Evolutionary conservation across 2,888 invertebrate species (phyloP), one percentile per base, ranked within the genome.

Genomic region (Ctenicera cuprea): DNA sequence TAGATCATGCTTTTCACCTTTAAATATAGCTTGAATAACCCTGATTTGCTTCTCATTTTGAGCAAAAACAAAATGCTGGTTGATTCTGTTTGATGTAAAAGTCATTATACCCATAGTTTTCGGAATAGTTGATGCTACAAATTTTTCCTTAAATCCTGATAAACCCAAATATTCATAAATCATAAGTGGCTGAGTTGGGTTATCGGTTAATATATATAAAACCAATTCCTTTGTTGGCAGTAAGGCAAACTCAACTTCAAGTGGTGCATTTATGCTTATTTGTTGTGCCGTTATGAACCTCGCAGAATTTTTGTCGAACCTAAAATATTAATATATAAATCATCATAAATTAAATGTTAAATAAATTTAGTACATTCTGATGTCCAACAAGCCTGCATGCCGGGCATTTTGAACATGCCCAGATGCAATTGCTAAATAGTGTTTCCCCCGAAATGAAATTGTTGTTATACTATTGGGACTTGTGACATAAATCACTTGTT

Each of bases 111-210:
- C 65, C n/a, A 48, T 33, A 4, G 78, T 74, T 50, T 76, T 78
- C 20, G 67, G 50, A 45, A 83, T 71, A 20, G 80, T 80, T 1
- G 81, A 77, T 8, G 79, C 80, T 4, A 77, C 74, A 30, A 82
- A 78, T 77, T 80, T 81, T 70, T 79, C 76, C 54, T 68, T 76
- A 77, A 89, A 89, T 4, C 88, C 87, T 33, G 83, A 79, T 8
- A 88, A 82, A 0, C 89, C 89, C 71, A 85, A 82, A 63, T 87
- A 88, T 57, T 85, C 82, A 78, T 87, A 89, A 26, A 88, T 82
- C 7, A 84, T 79, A 18, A 89, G 79, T 1, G 88, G 84, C 73
- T 87, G 84, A 1, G 83, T 81, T 0, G 84, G 81, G 70, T 83
- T 83, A 14, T 85, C 82, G 0, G 87, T 87, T 50, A 87, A 77